Conservation (phyloP, 2,888 invertebrate species). For the Dynastes hyllus region DNA sequence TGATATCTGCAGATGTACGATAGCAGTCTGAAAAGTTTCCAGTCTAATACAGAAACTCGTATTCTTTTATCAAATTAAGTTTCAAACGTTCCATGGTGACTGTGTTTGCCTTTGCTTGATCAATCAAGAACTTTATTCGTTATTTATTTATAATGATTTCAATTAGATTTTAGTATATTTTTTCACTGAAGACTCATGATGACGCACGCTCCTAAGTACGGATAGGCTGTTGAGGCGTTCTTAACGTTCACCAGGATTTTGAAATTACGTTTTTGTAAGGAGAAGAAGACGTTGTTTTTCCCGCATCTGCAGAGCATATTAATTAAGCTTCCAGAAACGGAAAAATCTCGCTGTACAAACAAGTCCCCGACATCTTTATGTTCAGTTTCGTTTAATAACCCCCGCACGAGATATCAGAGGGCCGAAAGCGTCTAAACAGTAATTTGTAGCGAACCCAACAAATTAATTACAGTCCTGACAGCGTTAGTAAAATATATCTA, state of each 20-base stretch:
- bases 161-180: too few relatives aligned
- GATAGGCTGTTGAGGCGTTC: slow-evolving; percentile 1
- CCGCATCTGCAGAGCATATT: slow-evolving; percentile 16
- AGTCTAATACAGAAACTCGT: too few relatives aligned
- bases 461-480: slow-evolving; percentile 45
- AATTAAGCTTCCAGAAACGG: slow-evolving; percentile 22
- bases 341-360: slow-evolving; percentile 29
- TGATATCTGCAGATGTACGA: too few relatives aligned
- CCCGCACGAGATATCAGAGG: slow-evolving; percentile 3
- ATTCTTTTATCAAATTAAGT: too few relatives aligned
- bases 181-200: too few relatives aligned
- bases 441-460: slow-evolving; percentile 38
- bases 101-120: too few relatives aligned
- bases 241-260: slow-evolving; percentile 6
- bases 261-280: neutral
- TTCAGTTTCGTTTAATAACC: slow-evolving; percentile 42
- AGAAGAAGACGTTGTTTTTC: neutral
- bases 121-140: too few relatives aligned
- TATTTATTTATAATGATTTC: too few relatives aligned
- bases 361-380: slow-evolving; percentile 31
- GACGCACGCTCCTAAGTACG: neutral
- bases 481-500: slow-evolving; percentile 47
- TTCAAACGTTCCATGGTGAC: too few relatives aligned
- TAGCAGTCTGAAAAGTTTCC: too few relatives aligned
- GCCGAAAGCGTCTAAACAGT: slow-evolving; percentile 35